phyloP scores from a whole-genome alignment of 1,140 invertebrate species.

The Drosophila gunungcola region DNA sequence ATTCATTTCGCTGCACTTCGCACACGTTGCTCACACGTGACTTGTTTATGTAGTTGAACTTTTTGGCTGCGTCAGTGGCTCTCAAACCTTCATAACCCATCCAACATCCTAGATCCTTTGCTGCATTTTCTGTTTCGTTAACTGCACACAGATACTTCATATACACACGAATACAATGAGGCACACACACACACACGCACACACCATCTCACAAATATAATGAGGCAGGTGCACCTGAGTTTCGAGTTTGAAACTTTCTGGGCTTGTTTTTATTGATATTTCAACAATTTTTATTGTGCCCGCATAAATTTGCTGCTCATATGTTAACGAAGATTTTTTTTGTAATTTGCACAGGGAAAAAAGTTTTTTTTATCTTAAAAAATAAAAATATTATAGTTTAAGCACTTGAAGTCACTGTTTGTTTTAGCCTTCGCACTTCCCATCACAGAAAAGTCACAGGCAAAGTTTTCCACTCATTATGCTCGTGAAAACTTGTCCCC shows the following conservation, averaged over 20 bases:
- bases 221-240: conserved; percentile 11
- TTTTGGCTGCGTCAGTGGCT: conserved; percentile 42
- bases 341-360: no score
- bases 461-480: conserved; percentile 70
- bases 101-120: conserved; percentile 32
- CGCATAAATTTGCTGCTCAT: conserved; percentile 76
- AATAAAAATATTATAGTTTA: no score
- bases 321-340: no score
- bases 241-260: conserved; percentile 17
- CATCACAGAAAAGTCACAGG: conserved; percentile 1
- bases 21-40: conserved; percentile 81
- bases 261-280: conserved; percentile 76
- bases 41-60: conserved; percentile 82
- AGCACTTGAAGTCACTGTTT: conserved; percentile 1
- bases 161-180: conserved; percentile 8
- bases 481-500: conserved; percentile 31
- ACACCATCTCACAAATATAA: conserved; percentile 2
- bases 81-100: conserved; percentile 45
- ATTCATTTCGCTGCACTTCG: conserved; percentile 74
- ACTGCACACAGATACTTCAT: conserved; percentile 41
- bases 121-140: conserved; percentile 82
- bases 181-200: conserved; percentile 8
- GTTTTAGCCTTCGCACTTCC: background rate
- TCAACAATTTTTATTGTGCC: conserved; percentile 71
- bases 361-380: no score